Evolutionary conservation across 2,113 vertebrate species (phyloP).

Genomic region (Bucco capensis): DNA sequence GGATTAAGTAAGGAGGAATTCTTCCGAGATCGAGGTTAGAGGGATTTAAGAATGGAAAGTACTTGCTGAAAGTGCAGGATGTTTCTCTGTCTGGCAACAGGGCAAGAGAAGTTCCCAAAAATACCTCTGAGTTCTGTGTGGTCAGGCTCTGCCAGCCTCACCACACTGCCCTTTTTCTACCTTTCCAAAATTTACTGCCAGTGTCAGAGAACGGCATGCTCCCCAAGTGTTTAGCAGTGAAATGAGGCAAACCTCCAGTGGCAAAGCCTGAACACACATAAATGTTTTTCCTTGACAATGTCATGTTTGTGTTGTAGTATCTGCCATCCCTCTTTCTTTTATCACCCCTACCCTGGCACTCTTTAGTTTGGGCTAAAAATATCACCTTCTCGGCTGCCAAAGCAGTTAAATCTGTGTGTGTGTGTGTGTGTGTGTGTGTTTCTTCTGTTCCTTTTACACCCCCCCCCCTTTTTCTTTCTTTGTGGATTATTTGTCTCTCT

Average conservation of each 20-base stretch:
- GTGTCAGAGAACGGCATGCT: neutral
- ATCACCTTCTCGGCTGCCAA: neutral
- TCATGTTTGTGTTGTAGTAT: neutral
- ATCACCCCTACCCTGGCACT: neutral
- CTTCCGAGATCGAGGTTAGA: neutral
- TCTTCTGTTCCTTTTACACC: neutral
- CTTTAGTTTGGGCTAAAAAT: constrained; percentile 8
- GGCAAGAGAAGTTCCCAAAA: neutral
- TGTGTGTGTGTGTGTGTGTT: neutral
- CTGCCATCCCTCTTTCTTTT: neutral
- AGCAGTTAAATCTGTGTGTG: neutral
- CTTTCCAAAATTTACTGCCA: neutral
- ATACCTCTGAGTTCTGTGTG: neutral
- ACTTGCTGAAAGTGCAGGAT: neutral
- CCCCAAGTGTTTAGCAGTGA: neutral
- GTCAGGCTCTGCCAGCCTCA: neutral
- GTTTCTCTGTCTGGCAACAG: neutral
- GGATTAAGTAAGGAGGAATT: neutral
- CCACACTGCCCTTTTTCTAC: neutral
- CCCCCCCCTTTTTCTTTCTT: neutral
- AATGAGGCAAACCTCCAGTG: neutral
- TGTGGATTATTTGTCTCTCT: neutral
- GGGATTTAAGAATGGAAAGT: neutral
- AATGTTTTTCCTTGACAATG: neutral
- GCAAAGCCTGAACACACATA: neutral